Conservation (phyloP, 1,140 invertebrate species). For the Limonius californicus region DNA sequence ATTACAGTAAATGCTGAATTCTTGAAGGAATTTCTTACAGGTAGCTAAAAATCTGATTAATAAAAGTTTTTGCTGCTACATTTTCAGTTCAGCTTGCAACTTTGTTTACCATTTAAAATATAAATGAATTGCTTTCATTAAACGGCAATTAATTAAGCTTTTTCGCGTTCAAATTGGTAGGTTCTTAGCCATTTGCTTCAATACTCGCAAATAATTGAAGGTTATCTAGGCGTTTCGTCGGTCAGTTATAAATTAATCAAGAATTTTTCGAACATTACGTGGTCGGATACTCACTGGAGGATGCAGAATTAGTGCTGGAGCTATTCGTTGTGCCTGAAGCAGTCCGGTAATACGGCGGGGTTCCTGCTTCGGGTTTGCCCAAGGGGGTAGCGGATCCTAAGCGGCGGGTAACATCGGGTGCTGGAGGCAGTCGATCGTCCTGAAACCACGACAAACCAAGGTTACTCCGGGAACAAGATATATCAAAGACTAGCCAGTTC, state of each 20-base stretch:
- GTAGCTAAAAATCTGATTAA: too few species aligned
- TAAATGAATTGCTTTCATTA: too few species aligned
- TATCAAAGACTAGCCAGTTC: not conserved
- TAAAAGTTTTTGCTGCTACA: too few species aligned
- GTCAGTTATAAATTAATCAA: too few species aligned
- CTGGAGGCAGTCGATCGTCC: conserved; percentile 44
- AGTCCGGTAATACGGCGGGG: conserved; percentile 44
- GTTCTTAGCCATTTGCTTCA: too few species aligned
- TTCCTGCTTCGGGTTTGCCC: conserved; percentile 40
- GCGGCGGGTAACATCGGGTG: conserved; percentile 44
- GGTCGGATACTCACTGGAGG: conserved; percentile 40
- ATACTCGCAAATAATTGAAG: not conserved
- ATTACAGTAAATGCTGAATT: too few species aligned
- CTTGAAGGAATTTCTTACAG: too few species aligned
- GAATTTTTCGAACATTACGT: too few species aligned
- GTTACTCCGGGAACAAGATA: not conserved
- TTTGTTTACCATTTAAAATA: too few species aligned
- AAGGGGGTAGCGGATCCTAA: conserved; percentile 38
- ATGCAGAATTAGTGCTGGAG: conserved; percentile 39
- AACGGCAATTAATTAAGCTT: too few species aligned
- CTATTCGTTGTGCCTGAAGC: conserved; percentile 40
- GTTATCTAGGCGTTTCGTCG: not conserved
- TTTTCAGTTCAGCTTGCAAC: too few species aligned
- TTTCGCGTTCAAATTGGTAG: too few species aligned
- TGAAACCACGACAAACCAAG: conserved; percentile 32